Conservation (phyloP, 2,113 vertebrate species). For the Peromyscus maniculatus region DNA sequence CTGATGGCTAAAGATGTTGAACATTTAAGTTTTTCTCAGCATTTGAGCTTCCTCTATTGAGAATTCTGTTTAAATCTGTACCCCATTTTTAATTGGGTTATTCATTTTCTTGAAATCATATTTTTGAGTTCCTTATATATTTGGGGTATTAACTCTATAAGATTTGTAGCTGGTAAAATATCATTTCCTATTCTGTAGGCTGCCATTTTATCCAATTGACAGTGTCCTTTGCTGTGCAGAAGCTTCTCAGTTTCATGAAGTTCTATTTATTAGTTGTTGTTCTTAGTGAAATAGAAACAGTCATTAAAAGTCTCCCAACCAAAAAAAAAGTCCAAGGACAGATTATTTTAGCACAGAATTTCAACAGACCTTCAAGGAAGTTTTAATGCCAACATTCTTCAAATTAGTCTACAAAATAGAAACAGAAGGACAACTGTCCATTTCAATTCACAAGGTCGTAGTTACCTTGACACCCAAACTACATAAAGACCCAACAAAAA, state of each 20-base stretch:
- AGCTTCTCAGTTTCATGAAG: neutral
- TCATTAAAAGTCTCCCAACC: neutral
- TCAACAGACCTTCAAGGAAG: neutral
- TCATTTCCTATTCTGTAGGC: neutral
- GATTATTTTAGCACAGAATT: neutral
- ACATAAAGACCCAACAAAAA: neutral
- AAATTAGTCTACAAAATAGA: neutral
- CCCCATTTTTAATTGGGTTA: neutral
- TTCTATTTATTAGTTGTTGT: neutral
- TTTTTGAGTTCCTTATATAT: neutral
- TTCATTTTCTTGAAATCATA: neutral
- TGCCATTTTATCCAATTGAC: neutral
- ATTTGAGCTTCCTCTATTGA: neutral
- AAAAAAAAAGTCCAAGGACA: neutral
- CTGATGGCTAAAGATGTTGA: neutral
- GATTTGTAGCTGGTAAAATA: neutral
- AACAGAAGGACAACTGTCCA: neutral
- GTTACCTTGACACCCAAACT: neutral
- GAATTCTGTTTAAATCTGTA: neutral
- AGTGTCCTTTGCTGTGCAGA: neutral
- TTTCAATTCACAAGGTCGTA: neutral
- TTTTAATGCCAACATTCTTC: neutral
- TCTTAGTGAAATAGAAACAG: neutral
- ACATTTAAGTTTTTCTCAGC: neutral
- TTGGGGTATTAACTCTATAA: neutral